Percentiles rank a stretch among this genome's conserved stretches.
These are phyloP conservation scores for Nyctibius grandis DNA, from an alignment of 2,797 vertebrate genomes.

Conservation along the genomic window DNA sequence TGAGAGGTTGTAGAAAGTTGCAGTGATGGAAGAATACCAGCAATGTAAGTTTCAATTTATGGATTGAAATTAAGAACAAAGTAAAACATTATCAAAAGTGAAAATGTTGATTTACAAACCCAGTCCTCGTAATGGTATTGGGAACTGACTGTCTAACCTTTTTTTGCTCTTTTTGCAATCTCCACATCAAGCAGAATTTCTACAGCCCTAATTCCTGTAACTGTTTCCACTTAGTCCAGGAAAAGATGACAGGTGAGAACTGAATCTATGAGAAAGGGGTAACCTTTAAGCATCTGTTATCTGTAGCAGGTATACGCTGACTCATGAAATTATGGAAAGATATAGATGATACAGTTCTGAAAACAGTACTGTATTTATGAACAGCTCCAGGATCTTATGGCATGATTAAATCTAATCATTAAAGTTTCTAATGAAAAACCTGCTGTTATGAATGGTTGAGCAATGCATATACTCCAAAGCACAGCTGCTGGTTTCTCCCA, in stretches of 20 bases:
- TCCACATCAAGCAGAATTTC: not conserved
- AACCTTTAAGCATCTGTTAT: not conserved
- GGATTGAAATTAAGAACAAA: not conserved
- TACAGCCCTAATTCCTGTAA: not conserved
- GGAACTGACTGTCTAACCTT: not conserved
- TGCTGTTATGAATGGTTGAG: not conserved
- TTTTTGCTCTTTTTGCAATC: not conserved
- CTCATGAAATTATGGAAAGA: not conserved
- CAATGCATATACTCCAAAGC: not conserved
- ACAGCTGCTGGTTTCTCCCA: not conserved
- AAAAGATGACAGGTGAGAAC: not conserved
- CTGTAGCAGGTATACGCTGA: not conserved
- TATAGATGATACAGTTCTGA: not conserved
- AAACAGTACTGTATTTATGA: not conserved
- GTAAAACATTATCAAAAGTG: not conserved
- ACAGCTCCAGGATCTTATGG: not conserved
- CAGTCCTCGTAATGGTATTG: not conserved
- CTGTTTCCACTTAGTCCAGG: not conserved
- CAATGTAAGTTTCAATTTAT: not conserved
- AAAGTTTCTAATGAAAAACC: not conserved
- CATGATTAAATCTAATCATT: not conserved
- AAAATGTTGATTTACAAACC: not conserved
- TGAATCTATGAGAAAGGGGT: not conserved
- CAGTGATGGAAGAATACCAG: not conserved
- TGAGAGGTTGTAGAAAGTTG: not conserved